Evolutionary conservation across 2,888 invertebrate species (phyloP).

Genomic region (Leucania comma): DNA sequence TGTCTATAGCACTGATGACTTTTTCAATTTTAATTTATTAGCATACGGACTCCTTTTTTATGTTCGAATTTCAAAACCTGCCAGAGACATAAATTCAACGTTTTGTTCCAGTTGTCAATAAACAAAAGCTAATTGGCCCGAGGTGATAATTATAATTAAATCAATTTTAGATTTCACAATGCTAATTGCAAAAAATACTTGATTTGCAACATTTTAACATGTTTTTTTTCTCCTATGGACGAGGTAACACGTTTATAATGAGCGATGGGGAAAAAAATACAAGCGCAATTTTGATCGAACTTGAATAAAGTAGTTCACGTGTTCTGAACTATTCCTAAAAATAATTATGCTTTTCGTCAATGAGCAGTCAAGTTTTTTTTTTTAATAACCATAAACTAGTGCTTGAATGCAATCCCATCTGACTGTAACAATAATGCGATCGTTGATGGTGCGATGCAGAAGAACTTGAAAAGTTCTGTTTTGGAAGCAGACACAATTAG

Average conservation of each 20-base stretch:
- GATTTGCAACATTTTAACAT: conserved; percentile 41
- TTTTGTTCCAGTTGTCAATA: conserved; percentile 52
- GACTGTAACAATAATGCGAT: no score
- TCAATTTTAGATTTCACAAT: conserved; percentile 36
- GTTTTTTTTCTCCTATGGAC: conserved; percentile 15
- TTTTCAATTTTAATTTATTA: conserved; percentile 30
- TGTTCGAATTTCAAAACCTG: conserved; percentile 22
- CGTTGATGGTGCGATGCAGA: no score
- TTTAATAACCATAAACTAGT: not conserved
- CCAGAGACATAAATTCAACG: conserved; percentile 29
- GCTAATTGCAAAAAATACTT: conserved; percentile 31
- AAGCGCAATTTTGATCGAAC: conserved; percentile 9
- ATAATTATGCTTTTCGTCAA: not conserved
- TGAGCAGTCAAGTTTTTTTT: not conserved
- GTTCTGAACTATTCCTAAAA: not conserved
- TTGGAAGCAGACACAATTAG: not conserved
- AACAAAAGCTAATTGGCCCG: conserved; percentile 40
- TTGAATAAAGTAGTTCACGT: not conserved
- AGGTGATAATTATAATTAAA: conserved; percentile 41
- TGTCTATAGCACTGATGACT: conserved; percentile 7
- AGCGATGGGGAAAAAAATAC: not conserved
- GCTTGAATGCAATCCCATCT: no score
- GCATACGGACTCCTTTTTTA: conserved; percentile 3
- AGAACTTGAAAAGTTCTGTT: no score
- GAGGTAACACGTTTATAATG: conserved; percentile 19